Evolutionary conservation across 2,113 vertebrate genomes (phyloP).

Genomic region (Alexandromys fortis): DNA sequence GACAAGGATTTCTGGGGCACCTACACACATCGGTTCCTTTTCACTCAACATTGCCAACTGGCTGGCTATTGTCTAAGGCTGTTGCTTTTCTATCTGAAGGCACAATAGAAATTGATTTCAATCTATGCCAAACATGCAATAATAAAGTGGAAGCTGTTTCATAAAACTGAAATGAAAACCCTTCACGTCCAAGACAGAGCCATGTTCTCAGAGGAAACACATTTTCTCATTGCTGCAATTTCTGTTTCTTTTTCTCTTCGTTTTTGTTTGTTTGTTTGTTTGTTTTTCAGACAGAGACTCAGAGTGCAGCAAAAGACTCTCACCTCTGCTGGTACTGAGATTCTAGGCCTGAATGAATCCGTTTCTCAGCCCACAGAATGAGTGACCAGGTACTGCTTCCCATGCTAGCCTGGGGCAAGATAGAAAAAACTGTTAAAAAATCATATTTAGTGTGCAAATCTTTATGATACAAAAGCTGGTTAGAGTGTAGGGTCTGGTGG

Average conservation of each 20-base stretch:
- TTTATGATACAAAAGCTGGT: neutral
- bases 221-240: neutral
- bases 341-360: neutral
- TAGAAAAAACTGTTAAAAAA: neutral
- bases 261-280: too few relatives aligned
- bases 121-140: neutral
- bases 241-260: too few relatives aligned
- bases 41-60: fast-evolving
- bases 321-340: neutral
- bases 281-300: neutral
- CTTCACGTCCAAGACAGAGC: too few relatives aligned
- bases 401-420: neutral
- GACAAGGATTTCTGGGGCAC: neutral
- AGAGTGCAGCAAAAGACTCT: too few relatives aligned
- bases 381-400: neutral
- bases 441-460: neutral
- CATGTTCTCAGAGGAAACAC: neutral
- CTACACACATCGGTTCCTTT: too few relatives aligned
- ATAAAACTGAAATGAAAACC: neutral
- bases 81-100: neutral
- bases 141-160: neutral
- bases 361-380: neutral
- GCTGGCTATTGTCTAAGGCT: fast-evolving
- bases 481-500: neutral
- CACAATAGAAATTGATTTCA: neutral